A percentile compares a stretch with the other conserved stretches of the same genome.
These are phyloP conservation scores for Enteromius radiatus DNA, from an alignment of 2,797 vertebrate species.

Conservation along the genomic window DNA sequence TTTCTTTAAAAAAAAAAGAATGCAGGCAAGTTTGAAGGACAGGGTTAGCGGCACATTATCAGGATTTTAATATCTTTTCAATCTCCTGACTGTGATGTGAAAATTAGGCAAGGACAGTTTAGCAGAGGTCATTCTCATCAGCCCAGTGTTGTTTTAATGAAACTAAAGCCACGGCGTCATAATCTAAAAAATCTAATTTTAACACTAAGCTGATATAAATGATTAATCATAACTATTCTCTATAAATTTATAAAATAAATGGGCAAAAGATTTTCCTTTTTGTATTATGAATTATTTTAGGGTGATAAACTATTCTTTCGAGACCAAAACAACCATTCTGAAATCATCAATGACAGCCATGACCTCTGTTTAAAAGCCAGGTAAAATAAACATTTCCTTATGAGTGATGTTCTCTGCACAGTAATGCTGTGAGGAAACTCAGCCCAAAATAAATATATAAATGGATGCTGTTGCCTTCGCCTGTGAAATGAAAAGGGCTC, in stretches of 20 bases:
- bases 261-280: background rate
- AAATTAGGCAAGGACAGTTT: constrained; percentile 4
- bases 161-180: background rate
- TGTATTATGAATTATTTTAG: background rate
- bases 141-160: background rate
- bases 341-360: background rate
- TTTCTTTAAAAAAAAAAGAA: background rate
- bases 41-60: constrained; percentile 31
- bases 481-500: constrained; percentile 20
- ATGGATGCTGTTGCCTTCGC: constrained; percentile 9
- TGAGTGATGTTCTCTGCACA: background rate
- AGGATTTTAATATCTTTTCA: constrained; percentile 12
- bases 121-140: constrained; percentile 24
- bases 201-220: background rate
- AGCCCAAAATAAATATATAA: background rate
- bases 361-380: background rate
- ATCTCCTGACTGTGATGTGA: constrained; percentile 24
- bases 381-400: background rate
- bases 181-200: background rate
- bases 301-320: background rate
- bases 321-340: background rate
- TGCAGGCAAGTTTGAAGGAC: background rate
- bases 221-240: background rate
- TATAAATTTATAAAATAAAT: background rate
- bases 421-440: background rate